Conservation (phyloP, 92 coral and sea anemone species). For the Diadumene lineata region DNA sequence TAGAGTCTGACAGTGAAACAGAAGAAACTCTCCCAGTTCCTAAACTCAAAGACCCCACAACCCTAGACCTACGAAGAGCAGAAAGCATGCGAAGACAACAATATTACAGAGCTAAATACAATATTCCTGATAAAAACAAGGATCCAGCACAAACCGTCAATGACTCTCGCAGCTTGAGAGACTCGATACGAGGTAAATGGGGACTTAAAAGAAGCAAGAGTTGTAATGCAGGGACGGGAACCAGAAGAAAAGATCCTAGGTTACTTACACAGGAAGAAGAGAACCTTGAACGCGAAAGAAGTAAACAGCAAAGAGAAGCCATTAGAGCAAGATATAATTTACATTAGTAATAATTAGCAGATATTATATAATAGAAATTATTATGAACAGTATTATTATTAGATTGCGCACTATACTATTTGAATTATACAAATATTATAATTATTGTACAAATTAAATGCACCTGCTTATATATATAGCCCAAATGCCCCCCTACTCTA, state of each 20-base stretch:
- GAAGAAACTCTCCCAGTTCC: constrained; percentile 41
- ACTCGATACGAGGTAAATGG: constrained; percentile 52
- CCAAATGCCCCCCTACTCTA: too few species aligned
- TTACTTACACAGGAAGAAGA: constrained; percentile 66
- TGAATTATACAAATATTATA: too few species aligned
- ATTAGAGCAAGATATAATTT: constrained; percentile 83
- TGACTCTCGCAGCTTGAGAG: constrained; percentile 32
- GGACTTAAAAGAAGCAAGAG: constrained; percentile 46
- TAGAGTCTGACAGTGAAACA: constrained; percentile 16
- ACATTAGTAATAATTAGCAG: constrained; percentile 3
- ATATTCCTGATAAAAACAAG: constrained; percentile 53
- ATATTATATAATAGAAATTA: too few species aligned
- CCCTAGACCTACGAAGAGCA: constrained; percentile 62
- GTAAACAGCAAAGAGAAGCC: constrained; percentile 73
- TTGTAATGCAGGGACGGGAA: constrained; percentile 7
- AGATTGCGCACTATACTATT: too few species aligned
- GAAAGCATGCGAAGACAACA: constrained; percentile 78
- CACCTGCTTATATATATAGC: too few species aligned
- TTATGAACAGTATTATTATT: too few species aligned
- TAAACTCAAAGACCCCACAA: constrained; percentile 34
- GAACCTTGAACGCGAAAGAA: constrained; percentile 64
- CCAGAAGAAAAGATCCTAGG: constrained; percentile 59
- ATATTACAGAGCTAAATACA: constrained; percentile 67
- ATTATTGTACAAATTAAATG: too few species aligned
- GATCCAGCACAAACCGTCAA: constrained; percentile 26